These are phyloP conservation scores for Suillia variegata DNA, from an alignment of 2,888 invertebrate species.

Conservation along the genomic window DNA sequence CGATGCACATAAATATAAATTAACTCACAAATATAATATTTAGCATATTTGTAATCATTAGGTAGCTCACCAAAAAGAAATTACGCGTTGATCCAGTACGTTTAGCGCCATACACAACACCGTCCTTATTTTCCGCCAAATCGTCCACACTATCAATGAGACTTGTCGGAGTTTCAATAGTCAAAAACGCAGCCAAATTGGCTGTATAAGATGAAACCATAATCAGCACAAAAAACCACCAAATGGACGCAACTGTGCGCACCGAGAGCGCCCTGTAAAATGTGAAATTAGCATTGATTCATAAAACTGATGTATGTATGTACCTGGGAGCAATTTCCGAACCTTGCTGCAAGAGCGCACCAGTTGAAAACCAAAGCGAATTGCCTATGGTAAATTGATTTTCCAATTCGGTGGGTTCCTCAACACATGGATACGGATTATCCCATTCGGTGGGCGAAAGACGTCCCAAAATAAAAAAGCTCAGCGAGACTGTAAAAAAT, in stretches of 20 bases:
- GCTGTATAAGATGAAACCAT: slow-evolving; percentile 83
- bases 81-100: slow-evolving; percentile 81
- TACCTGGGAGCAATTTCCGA: slow-evolving; percentile 86
- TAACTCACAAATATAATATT: too few species aligned
- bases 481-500: slow-evolving; percentile 77
- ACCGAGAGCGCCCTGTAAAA: slow-evolving; percentile 78
- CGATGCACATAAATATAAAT: neutral
- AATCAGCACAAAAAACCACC: slow-evolving; percentile 90
- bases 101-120: slow-evolving; percentile 85
- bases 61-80: slow-evolving; percentile 79
- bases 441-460: slow-evolving; percentile 87
- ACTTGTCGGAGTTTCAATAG: slow-evolving; percentile 75
- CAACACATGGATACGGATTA: slow-evolving; percentile 83
- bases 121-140: slow-evolving; percentile 74
- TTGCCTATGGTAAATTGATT: slow-evolving; percentile 84
- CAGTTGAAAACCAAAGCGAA: slow-evolving; percentile 87
- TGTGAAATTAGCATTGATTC: neutral
- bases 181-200: slow-evolving; percentile 87
- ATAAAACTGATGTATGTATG: slow-evolving; percentile 12
- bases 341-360: slow-evolving; percentile 86
- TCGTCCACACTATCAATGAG: slow-evolving; percentile 82
- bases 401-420: slow-evolving; percentile 80
- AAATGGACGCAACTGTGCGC: slow-evolving; percentile 81
- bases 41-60: neutral
- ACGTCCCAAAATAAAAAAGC: slow-evolving; percentile 80